Percentiles rank a stretch among this genome's conserved stretches.
Conservation (phyloP, 2,888 invertebrate genomes). For the Euplagia quadripunctaria region DNA sequence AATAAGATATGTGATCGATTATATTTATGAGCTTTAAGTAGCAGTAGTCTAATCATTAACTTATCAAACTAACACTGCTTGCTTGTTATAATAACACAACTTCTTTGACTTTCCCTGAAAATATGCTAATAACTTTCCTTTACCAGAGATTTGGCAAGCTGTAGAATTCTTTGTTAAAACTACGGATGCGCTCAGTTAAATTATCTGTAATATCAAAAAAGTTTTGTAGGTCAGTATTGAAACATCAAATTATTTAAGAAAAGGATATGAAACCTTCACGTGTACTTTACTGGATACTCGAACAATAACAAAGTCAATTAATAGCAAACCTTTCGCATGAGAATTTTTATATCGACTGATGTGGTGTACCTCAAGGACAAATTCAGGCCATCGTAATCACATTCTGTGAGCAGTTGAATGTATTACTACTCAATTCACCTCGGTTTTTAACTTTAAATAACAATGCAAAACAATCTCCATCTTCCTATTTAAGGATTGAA, state of each 20-base stretch:
- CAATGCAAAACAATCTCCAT: constrained; percentile 5
- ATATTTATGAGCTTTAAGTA: constrained; percentile 56
- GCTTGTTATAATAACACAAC: neutral
- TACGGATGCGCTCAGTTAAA: no score
- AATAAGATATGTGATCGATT: constrained; percentile 57
- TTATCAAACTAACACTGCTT: neutral
- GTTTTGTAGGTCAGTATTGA: no score
- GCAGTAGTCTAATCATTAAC: constrained; percentile 32
- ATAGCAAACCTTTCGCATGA: no score
- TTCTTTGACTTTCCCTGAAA: neutral
- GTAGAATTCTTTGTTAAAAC: no score
- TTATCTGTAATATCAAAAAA: no score
- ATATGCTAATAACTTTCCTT: neutral
- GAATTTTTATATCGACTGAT: neutral
- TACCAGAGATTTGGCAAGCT: no score
- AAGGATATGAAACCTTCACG: no score
- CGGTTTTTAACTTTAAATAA: constrained; percentile 4
- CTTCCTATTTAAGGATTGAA: constrained; percentile 12
- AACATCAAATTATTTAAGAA: no score
- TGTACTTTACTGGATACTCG: no score
- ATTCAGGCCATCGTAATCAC: neutral
- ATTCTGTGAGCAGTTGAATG: neutral
- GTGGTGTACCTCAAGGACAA: neutral
- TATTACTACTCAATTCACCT: no score
- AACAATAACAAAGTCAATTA: no score